Conservation (phyloP, 2,113 vertebrate genomes). For the Campylomormyrus tamandua region DNA sequence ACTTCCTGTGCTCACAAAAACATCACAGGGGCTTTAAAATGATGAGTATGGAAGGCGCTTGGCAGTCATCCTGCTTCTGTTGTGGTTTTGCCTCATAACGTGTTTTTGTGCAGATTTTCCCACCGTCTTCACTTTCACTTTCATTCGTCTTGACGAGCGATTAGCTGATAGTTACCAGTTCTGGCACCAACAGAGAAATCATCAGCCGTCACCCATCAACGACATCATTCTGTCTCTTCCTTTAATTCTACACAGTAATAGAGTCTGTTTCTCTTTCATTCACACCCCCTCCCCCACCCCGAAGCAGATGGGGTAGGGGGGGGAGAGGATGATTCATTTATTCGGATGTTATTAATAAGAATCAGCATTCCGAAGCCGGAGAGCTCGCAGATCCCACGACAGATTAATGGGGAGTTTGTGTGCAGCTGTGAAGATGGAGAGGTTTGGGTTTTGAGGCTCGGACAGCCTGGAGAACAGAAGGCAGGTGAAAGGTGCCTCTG, state of each 20-base stretch:
- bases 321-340: background rate
- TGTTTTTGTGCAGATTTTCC: background rate
- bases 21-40: background rate
- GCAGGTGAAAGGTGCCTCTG: slow-evolving; percentile 4
- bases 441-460: background rate
- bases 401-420: background rate
- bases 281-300: background rate
- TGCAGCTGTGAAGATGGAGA: background rate
- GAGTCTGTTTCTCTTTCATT: background rate
- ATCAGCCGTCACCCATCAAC: background rate
- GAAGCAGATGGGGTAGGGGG: background rate
- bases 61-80: background rate
- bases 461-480: background rate
- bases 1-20: background rate
- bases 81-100: background rate
- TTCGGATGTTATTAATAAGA: background rate
- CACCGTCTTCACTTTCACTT: background rate
- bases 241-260: background rate
- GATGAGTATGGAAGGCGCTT: background rate
- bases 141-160: background rate
- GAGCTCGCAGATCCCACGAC: background rate
- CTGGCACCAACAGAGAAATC: background rate
- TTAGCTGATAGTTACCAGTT: background rate
- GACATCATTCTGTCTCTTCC: background rate
- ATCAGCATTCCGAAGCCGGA: background rate